A percentile compares a stretch with the other conserved stretches of the same genome.
Evolutionary conservation across 1,140 invertebrate genomes (phyloP).

Genomic region (Ceratitis capitata): DNA sequence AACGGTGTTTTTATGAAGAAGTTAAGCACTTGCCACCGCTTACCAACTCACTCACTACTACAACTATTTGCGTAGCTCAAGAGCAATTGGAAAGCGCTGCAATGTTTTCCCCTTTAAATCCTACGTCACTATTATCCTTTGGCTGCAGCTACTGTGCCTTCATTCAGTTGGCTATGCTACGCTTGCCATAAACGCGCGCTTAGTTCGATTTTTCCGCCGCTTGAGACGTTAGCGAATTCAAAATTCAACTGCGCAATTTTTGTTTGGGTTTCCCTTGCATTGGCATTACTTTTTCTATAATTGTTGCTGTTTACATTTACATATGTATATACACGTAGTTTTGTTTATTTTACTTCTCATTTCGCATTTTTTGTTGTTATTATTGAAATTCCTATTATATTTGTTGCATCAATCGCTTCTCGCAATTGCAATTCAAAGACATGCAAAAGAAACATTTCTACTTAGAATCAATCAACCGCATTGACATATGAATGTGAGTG

Average conservation of each 20-base stretch:
- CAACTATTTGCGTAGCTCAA: background rate
- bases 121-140: background rate
- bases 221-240: conserved; percentile 8
- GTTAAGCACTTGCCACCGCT: background rate
- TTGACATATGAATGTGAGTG: background rate
- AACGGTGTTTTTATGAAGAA: background rate
- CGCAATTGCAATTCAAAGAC: background rate
- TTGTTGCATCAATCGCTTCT: background rate
- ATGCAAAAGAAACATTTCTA: too few relatives aligned
- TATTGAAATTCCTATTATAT: background rate
- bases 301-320: background rate
- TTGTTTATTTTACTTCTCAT: background rate
- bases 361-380: background rate
- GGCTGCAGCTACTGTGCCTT: background rate
- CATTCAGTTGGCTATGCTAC: background rate
- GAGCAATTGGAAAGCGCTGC: too few relatives aligned
- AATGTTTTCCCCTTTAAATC: background rate
- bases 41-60: background rate
- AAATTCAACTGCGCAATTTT: conserved; percentile 33
- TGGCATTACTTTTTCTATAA: background rate
- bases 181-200: background rate
- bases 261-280: background rate
- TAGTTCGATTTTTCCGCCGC: background rate
- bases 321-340: background rate
- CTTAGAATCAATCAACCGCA: conserved; percentile 2